A percentile compares a stretch with the other conserved stretches of the same genome.
Evolutionary conservation across 2,113 vertebrate species (phyloP).

Genomic region (Verasper variegatus): DNA sequence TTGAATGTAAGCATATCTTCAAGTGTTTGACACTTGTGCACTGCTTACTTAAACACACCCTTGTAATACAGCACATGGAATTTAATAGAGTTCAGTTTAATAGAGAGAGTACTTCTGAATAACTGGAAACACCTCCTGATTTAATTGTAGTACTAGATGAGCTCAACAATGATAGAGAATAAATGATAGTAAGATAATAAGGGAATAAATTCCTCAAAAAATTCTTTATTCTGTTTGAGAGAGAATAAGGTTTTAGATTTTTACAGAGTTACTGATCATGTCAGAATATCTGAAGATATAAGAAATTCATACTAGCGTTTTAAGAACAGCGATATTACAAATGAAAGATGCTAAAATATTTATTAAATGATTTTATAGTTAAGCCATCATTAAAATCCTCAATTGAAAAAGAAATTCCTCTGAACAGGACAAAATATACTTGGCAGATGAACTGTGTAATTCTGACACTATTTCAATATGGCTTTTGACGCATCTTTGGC

Average conservation of each 20-base stretch:
- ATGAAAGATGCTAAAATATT: neutral
- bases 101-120: neutral
- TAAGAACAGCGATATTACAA: neutral
- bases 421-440: too few species aligned
- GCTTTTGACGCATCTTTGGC: too few species aligned
- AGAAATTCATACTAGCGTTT: neutral
- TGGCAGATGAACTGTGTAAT: too few species aligned
- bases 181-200: neutral
- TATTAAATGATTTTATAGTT: neutral
- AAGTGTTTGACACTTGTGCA: conserved; percentile 2
- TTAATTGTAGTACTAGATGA: neutral
- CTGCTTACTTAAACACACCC: neutral
- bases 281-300: neutral
- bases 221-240: conserved; percentile 2
- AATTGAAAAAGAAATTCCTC: too few species aligned
- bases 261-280: neutral
- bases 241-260: neutral
- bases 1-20: neutral
- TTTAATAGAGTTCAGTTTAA: too few species aligned
- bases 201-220: neutral
- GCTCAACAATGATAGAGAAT: conserved; percentile 1
- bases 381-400: too few species aligned
- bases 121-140: neutral
- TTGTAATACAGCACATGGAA: neutral
- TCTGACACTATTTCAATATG: too few species aligned